Base-by-base conservation (phyloP, 2,797 vertebrate genomes). In the Sebastes taczanowskii region DNA sequence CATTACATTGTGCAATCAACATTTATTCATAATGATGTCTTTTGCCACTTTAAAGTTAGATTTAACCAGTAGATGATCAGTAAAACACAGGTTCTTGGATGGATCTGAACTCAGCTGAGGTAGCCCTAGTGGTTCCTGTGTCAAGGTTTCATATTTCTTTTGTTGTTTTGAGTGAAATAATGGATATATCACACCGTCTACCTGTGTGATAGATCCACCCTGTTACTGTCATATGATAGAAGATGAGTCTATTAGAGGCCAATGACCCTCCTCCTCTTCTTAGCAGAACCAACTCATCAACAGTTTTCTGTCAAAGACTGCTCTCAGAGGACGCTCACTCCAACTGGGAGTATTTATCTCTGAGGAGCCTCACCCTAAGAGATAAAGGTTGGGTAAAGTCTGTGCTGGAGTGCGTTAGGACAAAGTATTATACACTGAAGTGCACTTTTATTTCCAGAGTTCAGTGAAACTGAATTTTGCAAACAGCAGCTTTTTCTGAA, bases 341-440 rank as follows among this genome's bases (percentile, higher is more conserved):
- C 34, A 18, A 3, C 20, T 9, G 3, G 13, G 9, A 4, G 8
- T 16, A 11, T 82, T 68, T 63, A 73, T 71, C 60, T 71, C 38
- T 4, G 5, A 34, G 25, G 4, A 55, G 46, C 59, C 71, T 25
- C 52, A 53, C n/a, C 62, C 29, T 20, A 4, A 32, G 7, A 71
- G 61, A 74, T 80, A 74, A 79, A 6, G 23, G 34, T 7, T 14
- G 46, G 7, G 6, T 23, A 56, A 30, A 52, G 11, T 7, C 58
- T 69, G n/a, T 6, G 7, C 38, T 13, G 7, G 8, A 76, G 6
- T 49, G 20, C 3, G 2, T 62, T 2, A 49, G 14, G 42, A 53
- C 29, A 25, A 18, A 30, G n/a, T 27, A 5, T n/a, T 4, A 6
- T 16, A 10, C 13, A 18, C 59, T 23, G 32, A 0, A 22, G 14